These are phyloP conservation scores for Stratiomys singularior DNA, from an alignment of 2,888 invertebrate genomes.

Conservation along the genomic window DNA sequence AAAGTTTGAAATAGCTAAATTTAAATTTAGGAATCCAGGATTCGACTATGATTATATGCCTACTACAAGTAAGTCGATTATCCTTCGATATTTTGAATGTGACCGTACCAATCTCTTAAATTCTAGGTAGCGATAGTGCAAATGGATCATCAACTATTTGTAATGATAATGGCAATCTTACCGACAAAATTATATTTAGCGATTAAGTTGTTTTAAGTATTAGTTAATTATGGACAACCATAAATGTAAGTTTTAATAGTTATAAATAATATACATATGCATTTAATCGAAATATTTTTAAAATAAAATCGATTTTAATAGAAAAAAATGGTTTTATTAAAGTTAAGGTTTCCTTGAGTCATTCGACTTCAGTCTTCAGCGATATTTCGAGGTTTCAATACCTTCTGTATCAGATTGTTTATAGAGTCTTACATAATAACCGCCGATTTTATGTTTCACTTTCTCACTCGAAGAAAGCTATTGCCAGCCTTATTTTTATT, in stretches of 20 bases:
- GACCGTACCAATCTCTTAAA: not conserved
- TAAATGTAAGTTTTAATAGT: conserved; percentile 6
- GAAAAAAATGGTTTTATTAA: no score
- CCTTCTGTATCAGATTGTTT: no score
- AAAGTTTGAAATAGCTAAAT: conserved; percentile 63
- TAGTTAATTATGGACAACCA: not conserved
- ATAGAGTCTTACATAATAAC: no score
- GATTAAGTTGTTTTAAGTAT: not conserved
- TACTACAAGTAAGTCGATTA: not conserved
- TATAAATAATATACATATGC: not conserved
- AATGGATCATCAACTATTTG: conserved; percentile 14
- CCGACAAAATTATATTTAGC: conserved; percentile 1
- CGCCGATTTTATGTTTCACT: no score
- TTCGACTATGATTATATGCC: conserved; percentile 58
- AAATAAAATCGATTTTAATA: conserved; percentile 2
- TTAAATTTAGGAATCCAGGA: conserved; percentile 64
- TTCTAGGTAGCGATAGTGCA: not conserved
- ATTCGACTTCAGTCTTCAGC: not conserved
- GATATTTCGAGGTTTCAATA: no score
- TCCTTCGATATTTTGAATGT: no score
- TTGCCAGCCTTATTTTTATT: no score
- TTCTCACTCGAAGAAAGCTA: no score
- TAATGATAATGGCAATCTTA: not conserved
- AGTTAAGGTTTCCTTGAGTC: not conserved
- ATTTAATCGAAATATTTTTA: conserved; percentile 11